Base-by-base conservation (phyloP, 2,797 vertebrate species). In the Meda fulgida region DNA sequence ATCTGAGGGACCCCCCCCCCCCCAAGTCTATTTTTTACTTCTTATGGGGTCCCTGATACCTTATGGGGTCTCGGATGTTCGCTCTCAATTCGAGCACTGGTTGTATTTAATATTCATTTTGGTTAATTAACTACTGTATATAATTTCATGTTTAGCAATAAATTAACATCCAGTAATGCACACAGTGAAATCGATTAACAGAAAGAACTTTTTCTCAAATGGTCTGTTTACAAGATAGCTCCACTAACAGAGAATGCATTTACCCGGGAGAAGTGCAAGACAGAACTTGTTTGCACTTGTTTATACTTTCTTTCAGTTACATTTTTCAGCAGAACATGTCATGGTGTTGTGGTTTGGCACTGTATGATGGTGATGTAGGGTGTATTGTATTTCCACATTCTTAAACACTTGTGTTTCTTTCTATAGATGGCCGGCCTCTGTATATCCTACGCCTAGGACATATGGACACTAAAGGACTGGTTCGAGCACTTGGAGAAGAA, bases 401-500 rank as follows among this genome's bases (percentile, higher is more conserved):
- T 2, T 38, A 36, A 51, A 43, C 38, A 18, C 67, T 36, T 46
- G 2, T 67, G 60, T 67, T 78, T 26, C 58, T 29, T 38, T 73
- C 4, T 80, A 3, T 60, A 79, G 98, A 99, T 10, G 98, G 98
- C 0, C 97, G 98, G 83, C 98, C 98, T 0, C 92, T 99, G 26
- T 99, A 99, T 23, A 95, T 99, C 89, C 95, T 99, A 90, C 93
- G 98, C 72, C 91, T 99, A 89, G 98, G 98, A n/a, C 98, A 99
- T 94, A 99, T 99, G 98, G 98, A 99, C 92, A 99, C 98, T 78
- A 99, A 99, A 91, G 98, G 98, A 67, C 86, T 99, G 87, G 98
- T 99, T 89, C 93, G 98, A 8, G 98, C 98, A 34, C 97, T 99
- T 0, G 98, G 98, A 31, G 98, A 99, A 89, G 98, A 99, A 90